Base-by-base conservation (phyloP, 2,888 invertebrate genomes). In the Ypsolopha sequella region DNA sequence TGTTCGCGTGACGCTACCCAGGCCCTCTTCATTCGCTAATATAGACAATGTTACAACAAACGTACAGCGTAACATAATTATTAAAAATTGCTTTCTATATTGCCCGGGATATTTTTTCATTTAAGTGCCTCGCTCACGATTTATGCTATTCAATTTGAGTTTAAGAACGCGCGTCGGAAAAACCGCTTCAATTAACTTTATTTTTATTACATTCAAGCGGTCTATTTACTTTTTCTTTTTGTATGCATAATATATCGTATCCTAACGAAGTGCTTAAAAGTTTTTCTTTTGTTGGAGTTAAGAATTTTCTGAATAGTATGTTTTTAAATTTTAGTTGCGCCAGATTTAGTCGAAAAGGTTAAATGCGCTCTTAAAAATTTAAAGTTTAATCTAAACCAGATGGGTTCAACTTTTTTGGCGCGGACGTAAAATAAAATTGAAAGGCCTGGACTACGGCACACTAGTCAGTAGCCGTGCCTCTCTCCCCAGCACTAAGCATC, bases 41-140 rank as follows among this genome's bases (percentile, higher is more conserved):
- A 70, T 72, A 76, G 68, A 73, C 73, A 69, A 61, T 64, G 66
- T 58, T 65, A 60, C 59, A 60, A 52, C 58, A 63, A 73, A 67
- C 67, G 68, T 71, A 71, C 62, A 60, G 65, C 64, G 62, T 70
- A 84, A 82, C 64, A 64, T 84, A 80, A 85, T 85, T 85, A 85
- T 82, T 81, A 85, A 82, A 85, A 81, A 82, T 84, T 84, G 82
- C 80, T 74, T 77, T 68, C 68, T 61, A 74, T 78, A 74, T 73
- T 67, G 65, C 67, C 59, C 66, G 59, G 74, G 70, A 70, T 70
- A 64, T 67, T 68, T 71, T 73, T 73, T 48, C 47, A 72, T 59
- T 63, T 60, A 63, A 65, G 61, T 53, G 41, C 41, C 41, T 11
- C 11, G 43, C 13, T 14, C 43, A 7, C 13, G 43, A 13, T 13